Percentiles rank a stretch among this genome's conserved stretches.
Evolutionary conservation across 2,888 invertebrate genomes (phyloP).

Genomic region (Choreutis nemorana): DNA sequence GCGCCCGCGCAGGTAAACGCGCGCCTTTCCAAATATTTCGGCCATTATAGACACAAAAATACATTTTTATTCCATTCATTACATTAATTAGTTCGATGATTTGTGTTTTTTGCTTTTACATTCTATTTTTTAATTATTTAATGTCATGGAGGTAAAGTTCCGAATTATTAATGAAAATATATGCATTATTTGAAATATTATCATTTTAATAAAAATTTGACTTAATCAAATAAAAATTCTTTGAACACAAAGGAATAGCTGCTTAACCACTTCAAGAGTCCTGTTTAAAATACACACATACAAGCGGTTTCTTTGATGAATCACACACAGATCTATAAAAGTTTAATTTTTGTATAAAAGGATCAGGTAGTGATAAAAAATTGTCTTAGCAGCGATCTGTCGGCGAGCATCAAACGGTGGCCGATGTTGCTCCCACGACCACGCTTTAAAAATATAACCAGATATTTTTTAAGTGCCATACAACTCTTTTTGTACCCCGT

Average conservation of each 20-base stretch:
- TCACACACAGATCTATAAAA: conserved; percentile 37
- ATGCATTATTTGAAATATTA: no score
- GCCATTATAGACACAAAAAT: no score
- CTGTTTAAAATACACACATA: conserved; percentile 1
- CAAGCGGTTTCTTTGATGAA: conserved; percentile 39
- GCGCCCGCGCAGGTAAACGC: conserved; percentile 28
- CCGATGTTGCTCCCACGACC: conserved; percentile 47
- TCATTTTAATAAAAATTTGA: no score
- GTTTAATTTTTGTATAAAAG: conserved; percentile 46
- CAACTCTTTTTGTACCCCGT: conserved; percentile 13
- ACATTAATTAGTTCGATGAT: no score
- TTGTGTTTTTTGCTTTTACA: no score
- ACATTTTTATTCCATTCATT: no score
- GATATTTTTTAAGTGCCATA: conserved; percentile 32
- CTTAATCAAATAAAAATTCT: no score
- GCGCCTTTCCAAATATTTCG: no score
- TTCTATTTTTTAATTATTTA: no score
- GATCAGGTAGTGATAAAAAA: conserved; percentile 50
- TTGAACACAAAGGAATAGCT: no score
- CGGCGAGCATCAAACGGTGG: conserved; percentile 44
- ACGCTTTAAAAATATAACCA: conserved; percentile 48
- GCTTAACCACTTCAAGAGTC: neutral
- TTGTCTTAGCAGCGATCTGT: conserved; percentile 33
- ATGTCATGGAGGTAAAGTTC: no score
- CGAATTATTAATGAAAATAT: no score